Evolutionary conservation across 2,888 invertebrate genomes (phyloP).

Genomic region (Ceramica pisi): DNA sequence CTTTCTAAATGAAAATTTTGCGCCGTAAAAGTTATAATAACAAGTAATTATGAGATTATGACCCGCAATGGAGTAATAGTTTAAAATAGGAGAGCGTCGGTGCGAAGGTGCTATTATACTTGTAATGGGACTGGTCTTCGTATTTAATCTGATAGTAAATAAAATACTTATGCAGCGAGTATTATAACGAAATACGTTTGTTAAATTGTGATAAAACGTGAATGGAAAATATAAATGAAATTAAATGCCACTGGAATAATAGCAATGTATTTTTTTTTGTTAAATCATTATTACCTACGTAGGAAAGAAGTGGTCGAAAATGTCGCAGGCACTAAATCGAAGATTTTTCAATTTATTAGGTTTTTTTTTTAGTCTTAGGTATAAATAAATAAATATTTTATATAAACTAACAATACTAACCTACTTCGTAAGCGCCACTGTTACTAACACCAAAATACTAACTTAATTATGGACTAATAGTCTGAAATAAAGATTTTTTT

Average conservation of each 20-base stretch:
- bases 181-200: background rate
- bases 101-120: conserved; percentile 50
- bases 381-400: too few relatives aligned
- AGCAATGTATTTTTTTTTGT: background rate
- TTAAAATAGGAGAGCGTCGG: conserved; percentile 40
- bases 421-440: too few relatives aligned
- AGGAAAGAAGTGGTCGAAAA: too few relatives aligned
- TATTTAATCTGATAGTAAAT: conserved; percentile 27
- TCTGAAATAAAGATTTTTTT: too few relatives aligned
- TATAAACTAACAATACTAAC: too few relatives aligned
- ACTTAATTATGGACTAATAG: too few relatives aligned
- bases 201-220: background rate
- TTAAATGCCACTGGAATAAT: background rate
- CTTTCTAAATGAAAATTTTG: conserved; percentile 51
- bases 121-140: conserved; percentile 42
- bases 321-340: too few relatives aligned
- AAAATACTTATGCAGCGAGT: conserved; percentile 2
- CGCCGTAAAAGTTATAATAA: conserved; percentile 58
- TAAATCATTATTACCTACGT: too few relatives aligned
- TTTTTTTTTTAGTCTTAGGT: too few relatives aligned
- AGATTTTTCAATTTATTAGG: too few relatives aligned
- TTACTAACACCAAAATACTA: too few relatives aligned
- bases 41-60: conserved; percentile 57
- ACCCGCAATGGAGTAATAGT: conserved; percentile 50
- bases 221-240: background rate